Conservation (phyloP, 2,888 invertebrate genomes). For the Agrenia bidenticulata region DNA sequence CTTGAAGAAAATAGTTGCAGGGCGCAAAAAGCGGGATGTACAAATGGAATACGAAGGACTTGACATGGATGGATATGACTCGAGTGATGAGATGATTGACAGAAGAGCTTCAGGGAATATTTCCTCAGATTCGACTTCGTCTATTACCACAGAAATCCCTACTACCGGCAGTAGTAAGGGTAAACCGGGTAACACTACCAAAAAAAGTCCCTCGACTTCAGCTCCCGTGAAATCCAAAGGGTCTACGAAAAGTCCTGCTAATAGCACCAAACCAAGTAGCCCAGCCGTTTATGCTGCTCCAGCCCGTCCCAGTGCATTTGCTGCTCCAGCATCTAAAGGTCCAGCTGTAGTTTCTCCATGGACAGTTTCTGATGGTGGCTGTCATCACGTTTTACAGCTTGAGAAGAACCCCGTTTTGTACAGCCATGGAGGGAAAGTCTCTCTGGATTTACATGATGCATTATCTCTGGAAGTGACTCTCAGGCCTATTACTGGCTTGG, state of each 20-base stretch:
- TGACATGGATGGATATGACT: too few relatives aligned
- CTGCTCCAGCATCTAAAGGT: neutral
- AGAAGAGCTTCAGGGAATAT: neutral
- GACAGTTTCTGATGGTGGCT: constrained; percentile 26
- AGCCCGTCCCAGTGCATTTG: neutral
- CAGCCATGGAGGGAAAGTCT: constrained; percentile 23
- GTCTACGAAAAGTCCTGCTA: too few relatives aligned
- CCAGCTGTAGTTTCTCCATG: too few relatives aligned
- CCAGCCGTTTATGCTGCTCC: neutral
- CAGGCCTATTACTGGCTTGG: constrained; percentile 1
- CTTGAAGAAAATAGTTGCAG: neutral
- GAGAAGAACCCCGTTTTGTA: constrained; percentile 25
- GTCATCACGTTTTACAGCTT: constrained; percentile 31
- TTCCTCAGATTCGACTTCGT: neutral
- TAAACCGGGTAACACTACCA: too few relatives aligned
- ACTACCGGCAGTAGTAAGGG: too few relatives aligned
- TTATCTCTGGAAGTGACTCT: constrained; percentile 28
- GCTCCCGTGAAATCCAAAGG: too few relatives aligned
- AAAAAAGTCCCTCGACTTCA: too few relatives aligned
- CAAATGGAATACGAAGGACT: neutral
- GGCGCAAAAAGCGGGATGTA: neutral
- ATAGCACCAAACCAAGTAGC: too few relatives aligned
- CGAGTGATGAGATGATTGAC: neutral
- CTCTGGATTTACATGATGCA: constrained; percentile 33
- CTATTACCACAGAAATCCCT: neutral